Evolutionary conservation across 2,113 vertebrate species (phyloP), one percentile per base, ranked within the genome.

Genomic region (Syngnathus scovelli): DNA sequence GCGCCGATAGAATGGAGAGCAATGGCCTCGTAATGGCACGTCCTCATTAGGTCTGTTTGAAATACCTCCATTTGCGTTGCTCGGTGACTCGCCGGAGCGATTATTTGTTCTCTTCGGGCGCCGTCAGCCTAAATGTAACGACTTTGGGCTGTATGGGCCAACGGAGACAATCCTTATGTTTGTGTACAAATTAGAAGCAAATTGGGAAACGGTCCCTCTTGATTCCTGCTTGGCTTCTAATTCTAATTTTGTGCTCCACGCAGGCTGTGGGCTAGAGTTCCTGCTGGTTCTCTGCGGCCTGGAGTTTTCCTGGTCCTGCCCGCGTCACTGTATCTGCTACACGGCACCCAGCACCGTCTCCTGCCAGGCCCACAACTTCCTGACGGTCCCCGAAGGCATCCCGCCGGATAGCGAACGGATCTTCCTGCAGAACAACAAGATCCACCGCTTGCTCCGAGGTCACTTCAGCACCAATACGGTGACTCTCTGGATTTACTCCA

Each of bases 401-500:
- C 97, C 96, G 0, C 92, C 92, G 6, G 92, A 98, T 86, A 98
- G 95, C 4, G 95, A 99, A 86, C 93, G 97, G 77, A 93, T 99
- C 86, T 98, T 99, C 84, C 91, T 99, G 43, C 97, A 99, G 81
- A 99, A 99, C 91, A 99, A 99, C 84, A 95, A 92, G 86, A 99
- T 99, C 84, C 93, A 93, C 66, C 87, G 93, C 75, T 91, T 99
- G 54, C 92, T 94, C 62, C 92, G 86, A 27, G 95, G 95, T 74
- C 95, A 95, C 87, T 96, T 99, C 89, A 96, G 93, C 83, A 86
- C 94, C 1, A 91, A 94, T 76, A 94, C 94, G n/a, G 94, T 98
- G 87, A 98, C 94, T 37, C 92, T 99, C 54, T 98, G 96, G 97
- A 94, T 99, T 84, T 99, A 98, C 85, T 96, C 96, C 87, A 99